phyloP scores from a whole-genome alignment of 2,113 vertebrate genomes.

The Callipepla californica region DNA sequence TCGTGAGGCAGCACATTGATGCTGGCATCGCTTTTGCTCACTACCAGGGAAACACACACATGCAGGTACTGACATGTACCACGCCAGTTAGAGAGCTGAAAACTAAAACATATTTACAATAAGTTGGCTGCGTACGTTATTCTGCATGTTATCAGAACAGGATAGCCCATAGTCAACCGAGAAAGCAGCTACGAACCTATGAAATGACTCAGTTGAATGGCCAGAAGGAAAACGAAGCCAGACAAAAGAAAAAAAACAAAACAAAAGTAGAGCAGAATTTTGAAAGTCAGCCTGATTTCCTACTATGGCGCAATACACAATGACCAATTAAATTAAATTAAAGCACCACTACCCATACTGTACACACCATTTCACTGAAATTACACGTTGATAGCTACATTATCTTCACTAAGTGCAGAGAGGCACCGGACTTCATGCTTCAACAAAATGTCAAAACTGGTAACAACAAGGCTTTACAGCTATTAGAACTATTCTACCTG shows the following conservation, averaged over 20 bases:
- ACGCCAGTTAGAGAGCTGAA: slow-evolving; percentile 31
- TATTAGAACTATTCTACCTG: slow-evolving; percentile 64
- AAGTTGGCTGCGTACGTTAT: slow-evolving; percentile 76
- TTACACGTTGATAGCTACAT: slow-evolving; percentile 86
- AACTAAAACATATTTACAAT: slow-evolving; percentile 85
- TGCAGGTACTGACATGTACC: slow-evolving; percentile 20
- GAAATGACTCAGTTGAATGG: slow-evolving; percentile 53
- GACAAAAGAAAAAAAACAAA: slow-evolving; percentile 34
- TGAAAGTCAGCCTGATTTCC: slow-evolving; percentile 72
- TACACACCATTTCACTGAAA: slow-evolving; percentile 85
- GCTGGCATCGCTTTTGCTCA: slow-evolving; percentile 15
- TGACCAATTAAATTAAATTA: slow-evolving; percentile 76
- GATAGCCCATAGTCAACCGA: slow-evolving; percentile 67
- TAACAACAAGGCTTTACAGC: slow-evolving; percentile 76
- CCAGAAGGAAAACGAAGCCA: slow-evolving; percentile 4
- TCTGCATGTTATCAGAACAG: slow-evolving; percentile 80
- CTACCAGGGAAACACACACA: slow-evolving; percentile 27
- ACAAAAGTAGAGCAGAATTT: slow-evolving; percentile 59
- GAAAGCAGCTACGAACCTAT: slow-evolving; percentile 73
- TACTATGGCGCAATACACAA: slow-evolving; percentile 77
- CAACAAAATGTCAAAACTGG: slow-evolving; percentile 81
- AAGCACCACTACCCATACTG: slow-evolving; percentile 78
- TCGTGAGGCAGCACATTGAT: slow-evolving; percentile 6
- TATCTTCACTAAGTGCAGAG: slow-evolving; percentile 91
- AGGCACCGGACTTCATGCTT: slow-evolving; percentile 93